These are phyloP conservation scores for Drosophila phalerata DNA, from an alignment of 2,888 invertebrate genomes.

Conservation along the genomic window DNA sequence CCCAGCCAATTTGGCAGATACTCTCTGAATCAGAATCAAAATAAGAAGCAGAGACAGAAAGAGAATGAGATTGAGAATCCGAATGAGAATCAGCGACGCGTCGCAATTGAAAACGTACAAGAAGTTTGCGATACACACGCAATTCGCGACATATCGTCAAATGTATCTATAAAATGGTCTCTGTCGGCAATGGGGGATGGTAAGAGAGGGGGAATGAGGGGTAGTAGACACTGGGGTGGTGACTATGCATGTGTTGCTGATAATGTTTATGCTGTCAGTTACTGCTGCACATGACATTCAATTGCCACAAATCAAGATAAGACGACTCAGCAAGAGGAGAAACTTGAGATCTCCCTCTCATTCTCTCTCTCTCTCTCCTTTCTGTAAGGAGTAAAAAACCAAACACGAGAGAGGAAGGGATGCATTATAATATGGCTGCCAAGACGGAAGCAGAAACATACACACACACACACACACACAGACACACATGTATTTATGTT, in stretches of 20 bases:
- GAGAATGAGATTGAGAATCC: slow-evolving; percentile 14
- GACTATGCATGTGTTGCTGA: slow-evolving; percentile 65
- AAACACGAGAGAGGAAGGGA: slow-evolving; percentile 2
- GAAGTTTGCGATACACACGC: slow-evolving; percentile 48
- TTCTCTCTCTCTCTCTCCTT: slow-evolving; percentile 4
- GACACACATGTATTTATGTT: slow-evolving; percentile 10
- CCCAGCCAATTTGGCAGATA: slow-evolving; percentile 37
- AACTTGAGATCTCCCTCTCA: slow-evolving; percentile 15
- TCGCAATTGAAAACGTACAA: slow-evolving; percentile 58
- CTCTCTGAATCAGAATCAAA: slow-evolving; percentile 8
- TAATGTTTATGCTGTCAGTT: slow-evolving; percentile 72
- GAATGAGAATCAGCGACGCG: slow-evolving; percentile 35
- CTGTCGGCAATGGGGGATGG: not conserved
- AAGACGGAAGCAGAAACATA: slow-evolving; percentile 39
- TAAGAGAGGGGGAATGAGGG: not conserved
- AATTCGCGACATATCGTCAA: slow-evolving; percentile 65
- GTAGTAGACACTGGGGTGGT: not conserved
- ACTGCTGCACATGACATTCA: slow-evolving; percentile 73
- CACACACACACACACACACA: slow-evolving; percentile 1
- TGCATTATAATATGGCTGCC: slow-evolving; percentile 58
- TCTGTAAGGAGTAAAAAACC: slow-evolving; percentile 9
- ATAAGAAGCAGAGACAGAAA: slow-evolving; percentile 14
- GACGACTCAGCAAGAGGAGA: slow-evolving; percentile 38
- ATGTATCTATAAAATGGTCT: slow-evolving; percentile 55
- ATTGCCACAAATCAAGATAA: slow-evolving; percentile 79